Percentiles rank a stretch among this genome's conserved stretches.
Conservation (phyloP, 2,797 vertebrate genomes). For the Halcyon smyrnensis region DNA sequence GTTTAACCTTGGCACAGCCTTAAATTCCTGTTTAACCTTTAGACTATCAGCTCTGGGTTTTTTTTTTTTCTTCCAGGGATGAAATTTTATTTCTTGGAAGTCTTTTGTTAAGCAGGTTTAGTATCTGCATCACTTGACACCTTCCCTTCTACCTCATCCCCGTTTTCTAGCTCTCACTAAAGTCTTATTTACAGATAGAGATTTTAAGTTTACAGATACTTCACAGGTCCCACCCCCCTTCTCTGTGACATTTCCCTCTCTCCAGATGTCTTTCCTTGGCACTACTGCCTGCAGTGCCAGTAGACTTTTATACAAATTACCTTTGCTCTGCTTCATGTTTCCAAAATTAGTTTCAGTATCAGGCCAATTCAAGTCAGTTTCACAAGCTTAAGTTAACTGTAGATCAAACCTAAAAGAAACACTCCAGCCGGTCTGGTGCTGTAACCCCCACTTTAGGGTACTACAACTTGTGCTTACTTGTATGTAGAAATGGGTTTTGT, state of each 20-base stretch:
- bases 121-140: neutral
- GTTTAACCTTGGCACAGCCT: neutral
- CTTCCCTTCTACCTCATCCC: neutral
- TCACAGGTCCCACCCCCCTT: neutral
- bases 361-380: neutral
- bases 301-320: neutral
- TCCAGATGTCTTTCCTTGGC: conserved; percentile 14
- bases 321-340: conserved; percentile 3
- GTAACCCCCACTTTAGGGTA: neutral
- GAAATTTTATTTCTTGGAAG: conserved; percentile 3
- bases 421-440: neutral
- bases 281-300: neutral
- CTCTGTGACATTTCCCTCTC: neutral
- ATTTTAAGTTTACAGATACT: neutral
- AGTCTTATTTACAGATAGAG: neutral
- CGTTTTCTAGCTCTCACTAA: neutral
- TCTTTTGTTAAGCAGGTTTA: neutral
- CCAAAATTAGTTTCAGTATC: neutral
- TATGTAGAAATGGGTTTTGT: rapidly evolving
- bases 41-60: neutral
- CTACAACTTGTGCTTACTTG: neutral
- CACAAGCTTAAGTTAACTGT: neutral
- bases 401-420: neutral
- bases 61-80: neutral
- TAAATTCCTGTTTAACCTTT: neutral